Evolutionary conservation across 1,140 invertebrate species (phyloP).

Genomic region (Diprion similis): DNA sequence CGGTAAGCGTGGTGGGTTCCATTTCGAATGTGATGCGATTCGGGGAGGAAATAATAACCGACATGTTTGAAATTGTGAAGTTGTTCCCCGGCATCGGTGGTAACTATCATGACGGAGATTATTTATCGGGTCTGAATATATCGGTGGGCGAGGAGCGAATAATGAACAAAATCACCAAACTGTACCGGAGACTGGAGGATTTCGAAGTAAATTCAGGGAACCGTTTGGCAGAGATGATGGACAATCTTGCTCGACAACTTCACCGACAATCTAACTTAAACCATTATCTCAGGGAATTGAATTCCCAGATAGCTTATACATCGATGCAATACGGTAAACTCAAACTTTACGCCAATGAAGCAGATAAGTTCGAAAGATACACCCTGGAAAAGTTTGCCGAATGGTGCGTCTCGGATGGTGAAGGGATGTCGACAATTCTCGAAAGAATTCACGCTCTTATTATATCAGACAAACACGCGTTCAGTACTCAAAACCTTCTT

Average conservation of each 20-base stretch:
- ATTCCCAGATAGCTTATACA: constrained; percentile 66
- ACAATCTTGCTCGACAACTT: constrained; percentile 46
- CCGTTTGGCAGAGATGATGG: constrained; percentile 34
- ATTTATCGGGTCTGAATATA: too few relatives aligned
- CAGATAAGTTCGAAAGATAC: constrained; percentile 64
- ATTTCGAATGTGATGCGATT: constrained; percentile 68
- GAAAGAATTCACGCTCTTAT: constrained; percentile 70
- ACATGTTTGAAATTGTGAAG: constrained; percentile 67
- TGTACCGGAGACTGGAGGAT: constrained; percentile 54
- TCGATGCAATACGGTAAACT: constrained; percentile 60
- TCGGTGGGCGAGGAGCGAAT: constrained; percentile 23
- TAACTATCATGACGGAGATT: too few relatives aligned
- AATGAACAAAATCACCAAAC: constrained; percentile 56
- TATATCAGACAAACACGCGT: constrained; percentile 53
- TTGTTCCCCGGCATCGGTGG: constrained; percentile 45
- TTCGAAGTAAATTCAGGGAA: constrained; percentile 34
- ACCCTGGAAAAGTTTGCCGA: constrained; percentile 75
- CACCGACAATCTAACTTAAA: constrained; percentile 62
- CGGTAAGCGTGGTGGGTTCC: constrained; percentile 50
- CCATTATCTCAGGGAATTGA: constrained; percentile 65
- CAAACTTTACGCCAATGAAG: constrained; percentile 58
- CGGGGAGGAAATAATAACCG: constrained; percentile 65
- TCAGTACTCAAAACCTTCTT: constrained; percentile 57
- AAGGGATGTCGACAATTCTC: constrained; percentile 68
- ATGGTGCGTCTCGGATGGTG: constrained; percentile 69